These are phyloP conservation scores for Amphipoea oculea DNA, from an alignment of 2,888 invertebrate species.

Conservation along the genomic window DNA sequence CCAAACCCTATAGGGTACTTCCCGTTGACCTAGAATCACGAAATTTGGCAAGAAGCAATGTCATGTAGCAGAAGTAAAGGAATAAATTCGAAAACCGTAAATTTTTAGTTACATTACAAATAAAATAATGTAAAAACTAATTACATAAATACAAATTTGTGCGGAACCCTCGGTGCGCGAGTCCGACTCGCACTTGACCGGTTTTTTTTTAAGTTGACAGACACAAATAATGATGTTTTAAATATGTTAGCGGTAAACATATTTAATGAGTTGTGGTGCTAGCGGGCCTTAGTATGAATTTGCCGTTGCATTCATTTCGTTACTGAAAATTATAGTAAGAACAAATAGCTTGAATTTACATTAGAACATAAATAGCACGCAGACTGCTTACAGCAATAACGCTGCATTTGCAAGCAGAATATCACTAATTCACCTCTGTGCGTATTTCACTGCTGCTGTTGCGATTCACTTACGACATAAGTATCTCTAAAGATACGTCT, in stretches of 20 bases:
- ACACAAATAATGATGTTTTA: too few species aligned
- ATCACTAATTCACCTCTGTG: background rate
- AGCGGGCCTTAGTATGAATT: conserved; percentile 16
- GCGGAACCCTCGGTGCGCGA: too few species aligned
- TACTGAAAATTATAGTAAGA: background rate
- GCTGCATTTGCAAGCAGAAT: background rate
- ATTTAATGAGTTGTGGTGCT: background rate
- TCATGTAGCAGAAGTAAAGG: too few species aligned
- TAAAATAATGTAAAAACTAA: too few species aligned
- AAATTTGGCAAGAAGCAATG: too few species aligned
- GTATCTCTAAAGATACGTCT: background rate
- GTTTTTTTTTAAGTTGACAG: background rate
- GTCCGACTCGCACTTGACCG: too few species aligned
- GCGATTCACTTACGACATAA: background rate
- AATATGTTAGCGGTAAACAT: background rate
- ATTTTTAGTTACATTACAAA: too few species aligned
- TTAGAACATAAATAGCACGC: background rate
- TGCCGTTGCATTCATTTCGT: conserved; percentile 29
- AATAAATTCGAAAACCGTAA: too few species aligned
- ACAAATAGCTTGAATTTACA: background rate
- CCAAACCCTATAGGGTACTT: too few species aligned
- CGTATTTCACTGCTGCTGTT: background rate
- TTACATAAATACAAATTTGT: too few species aligned
- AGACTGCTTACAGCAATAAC: background rate
- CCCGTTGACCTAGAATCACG: too few species aligned